Percentiles rank a stretch among this genome's conserved stretches.
Conservation (phyloP, 2,113 vertebrate genomes). For the Taxidea taxus region DNA sequence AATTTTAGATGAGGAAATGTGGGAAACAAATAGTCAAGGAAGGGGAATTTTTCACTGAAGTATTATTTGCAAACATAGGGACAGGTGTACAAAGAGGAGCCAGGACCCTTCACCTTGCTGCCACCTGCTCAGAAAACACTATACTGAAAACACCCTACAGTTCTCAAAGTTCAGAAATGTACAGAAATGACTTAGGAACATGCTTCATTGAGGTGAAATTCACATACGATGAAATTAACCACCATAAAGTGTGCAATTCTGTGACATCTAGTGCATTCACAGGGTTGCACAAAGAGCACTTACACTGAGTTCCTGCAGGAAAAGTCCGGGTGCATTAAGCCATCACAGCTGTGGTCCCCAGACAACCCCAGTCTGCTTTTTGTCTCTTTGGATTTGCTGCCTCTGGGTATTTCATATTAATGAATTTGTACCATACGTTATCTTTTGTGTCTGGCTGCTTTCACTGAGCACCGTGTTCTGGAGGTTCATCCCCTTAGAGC, state of each 20-base stretch:
- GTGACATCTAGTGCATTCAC: background rate
- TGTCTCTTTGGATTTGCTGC: background rate
- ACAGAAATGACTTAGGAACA: background rate
- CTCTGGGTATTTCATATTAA: background rate
- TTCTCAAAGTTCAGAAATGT: background rate
- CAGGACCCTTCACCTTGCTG: too few species aligned
- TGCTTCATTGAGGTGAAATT: background rate
- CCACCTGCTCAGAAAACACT: background rate
- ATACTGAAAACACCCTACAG: background rate
- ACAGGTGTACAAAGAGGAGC: background rate
- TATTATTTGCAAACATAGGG: background rate
- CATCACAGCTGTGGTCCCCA: fast-evolving
- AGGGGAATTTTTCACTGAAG: background rate
- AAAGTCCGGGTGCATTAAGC: background rate
- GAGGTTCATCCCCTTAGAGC: too few species aligned
- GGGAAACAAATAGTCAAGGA: background rate
- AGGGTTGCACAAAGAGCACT: background rate
- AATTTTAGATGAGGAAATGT: background rate
- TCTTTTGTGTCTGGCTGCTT: background rate
- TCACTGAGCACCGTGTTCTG: background rate
- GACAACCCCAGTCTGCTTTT: background rate
- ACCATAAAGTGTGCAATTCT: background rate
- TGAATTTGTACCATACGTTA: background rate
- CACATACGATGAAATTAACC: background rate
- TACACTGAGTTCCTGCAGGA: background rate